Evolutionary conservation across 35 echinoderm and acorn worm genomes (phyloP).

Genomic region (Diadema setosum): DNA sequence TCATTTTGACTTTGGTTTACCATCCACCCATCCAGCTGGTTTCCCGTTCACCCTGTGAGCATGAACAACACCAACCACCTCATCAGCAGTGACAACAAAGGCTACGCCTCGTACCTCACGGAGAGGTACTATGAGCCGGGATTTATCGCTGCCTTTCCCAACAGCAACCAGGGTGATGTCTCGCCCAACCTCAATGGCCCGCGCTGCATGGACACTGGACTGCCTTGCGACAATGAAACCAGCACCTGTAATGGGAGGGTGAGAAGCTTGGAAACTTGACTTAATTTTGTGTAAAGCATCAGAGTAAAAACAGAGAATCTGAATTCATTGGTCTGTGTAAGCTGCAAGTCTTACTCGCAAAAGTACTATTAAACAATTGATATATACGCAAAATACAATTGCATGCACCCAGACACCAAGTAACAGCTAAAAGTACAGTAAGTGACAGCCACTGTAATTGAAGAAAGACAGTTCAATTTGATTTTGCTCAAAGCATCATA

Average conservation of each 20-base stretch:
- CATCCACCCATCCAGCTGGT: constrained; percentile 46
- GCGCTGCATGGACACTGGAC: constrained; percentile 68
- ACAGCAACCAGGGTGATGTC: constrained; percentile 90
- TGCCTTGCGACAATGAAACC: constrained; percentile 48
- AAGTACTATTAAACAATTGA: too few species aligned
- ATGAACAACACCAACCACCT: constrained; percentile 95
- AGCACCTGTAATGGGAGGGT: constrained; percentile 86
- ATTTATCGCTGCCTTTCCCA: constrained; percentile 88
- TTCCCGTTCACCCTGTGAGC: constrained; percentile 75
- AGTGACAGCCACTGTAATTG: too few species aligned
- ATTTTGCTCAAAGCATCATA: too few species aligned
- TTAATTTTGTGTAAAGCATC: too few species aligned
- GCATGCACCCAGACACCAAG: too few species aligned
- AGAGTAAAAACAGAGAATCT: too few species aligned
- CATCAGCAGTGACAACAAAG: constrained; percentile 96
- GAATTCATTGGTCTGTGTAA: too few species aligned
- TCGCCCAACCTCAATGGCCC: constrained; percentile 74
- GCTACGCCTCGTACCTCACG: constrained; percentile 80
- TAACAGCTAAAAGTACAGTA: too few species aligned
- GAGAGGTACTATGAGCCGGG: constrained; percentile 61
- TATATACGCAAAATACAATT: too few species aligned
- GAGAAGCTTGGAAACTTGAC: too few species aligned
- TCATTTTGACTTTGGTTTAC: background rate
- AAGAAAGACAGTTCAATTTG: too few species aligned
- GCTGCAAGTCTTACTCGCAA: too few species aligned